Base-by-base conservation (phyloP, 2,797 vertebrate species). In the Amblyopsis hoosieri region DNA sequence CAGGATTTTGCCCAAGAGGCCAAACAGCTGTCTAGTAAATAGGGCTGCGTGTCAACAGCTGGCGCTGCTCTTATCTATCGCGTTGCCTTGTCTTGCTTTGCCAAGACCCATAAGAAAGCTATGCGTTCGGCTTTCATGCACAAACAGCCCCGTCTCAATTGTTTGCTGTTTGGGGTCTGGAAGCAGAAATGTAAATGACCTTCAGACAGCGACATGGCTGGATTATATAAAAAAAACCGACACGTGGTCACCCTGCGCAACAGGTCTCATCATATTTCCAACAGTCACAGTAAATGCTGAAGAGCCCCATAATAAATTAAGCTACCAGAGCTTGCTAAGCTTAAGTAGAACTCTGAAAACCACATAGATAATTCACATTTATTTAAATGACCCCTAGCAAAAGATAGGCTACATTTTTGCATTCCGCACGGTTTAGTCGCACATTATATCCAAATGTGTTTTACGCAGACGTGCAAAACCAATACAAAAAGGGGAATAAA, bases 241-340 rank as follows among this genome's bases (percentile, higher is more conserved):
- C 46, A 64, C 80, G 71, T 71, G 61, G 54, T 71, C 42, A 14
- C 55, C 60, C 74, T 85, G 80, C 85, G 89, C 91, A 92, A 93
- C 91, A 92, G 87, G 91, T 92, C 75, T 72, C 45, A 63, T 46
- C 68, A 69, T 82, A 86, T 76, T 70, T 57, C 33, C 17, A 51
- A 2, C 33, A 49, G 48, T 53, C n/a, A 2, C 54, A 53, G 17
- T 42, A 2, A 23, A 50, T 51, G 66, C 54, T 54, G 55, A 55
- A 58, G 12, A 10, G 5, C 12, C 23, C 3, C 15, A 14, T 0
- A 50, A 2, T 1, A 13, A 45, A 47, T 51, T 1, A 45, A 49
- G n/a, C 9, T 42, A 42, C 37, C 37, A 42, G 37, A 10, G 7
- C 37, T 9, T 6, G 37, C 7, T 42, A 42, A 42, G 37, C 9